Evolutionary conservation across 2,888 invertebrate genomes (phyloP), one percentile per base, ranked within the genome.

Genomic region (Hydropsyche betteni): DNA sequence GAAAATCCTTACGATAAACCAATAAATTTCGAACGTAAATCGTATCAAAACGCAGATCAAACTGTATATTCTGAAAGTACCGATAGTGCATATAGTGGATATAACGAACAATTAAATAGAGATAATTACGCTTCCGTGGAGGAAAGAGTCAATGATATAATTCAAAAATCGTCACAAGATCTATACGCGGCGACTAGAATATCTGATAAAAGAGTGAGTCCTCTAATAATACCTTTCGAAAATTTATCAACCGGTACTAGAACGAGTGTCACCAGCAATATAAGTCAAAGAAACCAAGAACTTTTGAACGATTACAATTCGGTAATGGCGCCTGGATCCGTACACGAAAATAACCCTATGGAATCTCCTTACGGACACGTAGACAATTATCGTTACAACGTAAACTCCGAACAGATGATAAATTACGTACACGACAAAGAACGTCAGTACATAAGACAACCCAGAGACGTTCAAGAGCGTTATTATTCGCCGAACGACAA

Each of bases 41-140:
- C 86, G 52, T 88, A 88, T 79, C 87, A 86, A 83, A 86, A 87
- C 84, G 86, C 87, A 53, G 88, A 88, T 79, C 88, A 87, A 84
- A 84, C 87, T 75, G 81, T 88, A 16, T 88, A 88, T 81, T 81
- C 85, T 75, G 87, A 87, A 77, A 86, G 82, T 80, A 85, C 85
- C 84, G 84, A 82, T 53, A 81, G 81, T 76, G 80, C 81, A 64
- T 82, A 82, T 72, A 83, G 81, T 81, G 84, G 84, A 51, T 85
- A 82, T 79, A 84, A 81, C 72, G 85, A 85, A 69, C 74, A 74
- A n/a, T 34, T 73, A 5, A 72, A 75, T 34, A 70, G 69, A 5
- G 76, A 79, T 38, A 24, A 74, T 14, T 64, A 74, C 33, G 16
- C 53, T 8, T 68, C 77, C 1, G 74, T 79, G 7, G 78, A 79